phyloP scores from a whole-genome alignment of 2,888 invertebrate species.

The Dexiosoma caninum region DNA sequence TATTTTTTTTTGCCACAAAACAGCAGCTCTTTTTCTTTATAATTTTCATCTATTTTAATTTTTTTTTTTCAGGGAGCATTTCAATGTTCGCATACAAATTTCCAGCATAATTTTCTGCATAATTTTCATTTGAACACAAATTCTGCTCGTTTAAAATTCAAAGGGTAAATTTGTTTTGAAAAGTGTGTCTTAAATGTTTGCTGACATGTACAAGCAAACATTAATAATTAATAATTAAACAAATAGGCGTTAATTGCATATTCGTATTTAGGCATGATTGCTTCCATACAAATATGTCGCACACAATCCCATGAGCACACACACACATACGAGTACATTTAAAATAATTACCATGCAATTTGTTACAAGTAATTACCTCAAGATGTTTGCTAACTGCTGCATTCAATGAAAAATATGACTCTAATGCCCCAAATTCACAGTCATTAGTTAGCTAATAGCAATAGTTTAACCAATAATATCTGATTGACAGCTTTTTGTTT shows the following conservation, averaged over 20 bases:
- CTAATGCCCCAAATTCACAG: too few relatives aligned
- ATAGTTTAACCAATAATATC: too few relatives aligned
- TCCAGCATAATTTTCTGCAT: not conserved
- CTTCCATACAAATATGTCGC: not conserved
- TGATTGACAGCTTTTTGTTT: too few relatives aligned
- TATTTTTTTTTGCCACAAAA: not conserved
- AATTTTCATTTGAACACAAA: slow-evolving; percentile 1
- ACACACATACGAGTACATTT: not conserved
- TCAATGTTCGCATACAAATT: not conserved
- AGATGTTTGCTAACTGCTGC: slow-evolving; percentile 20
- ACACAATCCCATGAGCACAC: too few relatives aligned
- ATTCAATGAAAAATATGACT: slow-evolving; percentile 2
- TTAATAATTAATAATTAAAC: not conserved
- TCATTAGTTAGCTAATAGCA: too few relatives aligned
- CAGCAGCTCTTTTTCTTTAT: not conserved
- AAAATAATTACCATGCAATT: slow-evolving; percentile 27
- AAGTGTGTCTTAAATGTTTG: not conserved
- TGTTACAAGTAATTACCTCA: slow-evolving; percentile 42
- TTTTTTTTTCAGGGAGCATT: not conserved
- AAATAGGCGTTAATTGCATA: not conserved
- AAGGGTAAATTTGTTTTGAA: not conserved
- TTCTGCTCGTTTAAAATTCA: not conserved
- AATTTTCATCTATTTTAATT: too few relatives aligned
- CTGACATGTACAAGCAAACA: not conserved
- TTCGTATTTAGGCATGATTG: not conserved